Base-by-base conservation (phyloP, 2,888 invertebrate genomes). In the Tipula vernalis region DNA sequence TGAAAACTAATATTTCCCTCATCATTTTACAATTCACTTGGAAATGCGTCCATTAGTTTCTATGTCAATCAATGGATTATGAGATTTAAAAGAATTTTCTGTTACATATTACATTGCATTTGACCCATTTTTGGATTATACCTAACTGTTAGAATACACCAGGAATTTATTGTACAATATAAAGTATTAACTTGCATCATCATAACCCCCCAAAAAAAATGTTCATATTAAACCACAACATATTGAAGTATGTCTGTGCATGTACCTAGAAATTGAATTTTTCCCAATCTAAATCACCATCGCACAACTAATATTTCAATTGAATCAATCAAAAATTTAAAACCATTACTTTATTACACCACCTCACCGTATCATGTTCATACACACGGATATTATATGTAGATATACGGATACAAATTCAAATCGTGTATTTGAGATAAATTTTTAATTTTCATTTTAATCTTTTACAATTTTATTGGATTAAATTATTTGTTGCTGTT, bases 381-480 rank as follows among this genome's bases (percentile, higher is more conserved):
- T 51, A 15, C 15, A 47, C 13, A 41, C 10, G 51, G 5, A 15
- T 51, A 51, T 8, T 57, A 15, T 15, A 57, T 57, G 8, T 12
- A 71, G 18, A 71, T 71, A 18, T 71, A 71, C 28, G 8, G 6
- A 71, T 71, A 71, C 10, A 71, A 10, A 71, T 71, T 71, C 71
- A 18, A 10, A 71, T 8, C 51, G 71, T 71, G 71, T 71, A 71
- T 71, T 71, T 28, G 28, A 28, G 71, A 71, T 71, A 71, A 71
- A 71, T 71, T 71, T 71, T 71, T 71, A 18, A 71, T 71, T 71
- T 71, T 71, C 71, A 71, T 71, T 71, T 71, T 71, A 71, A 71
- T 71, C 71, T 71, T 71, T 71, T 71, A 71, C 71, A 71, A 71
- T 71, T 71, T 71, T 71, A 71, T 71, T 71, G 71, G 71, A 71